A percentile compares a stretch with the other conserved stretches of the same genome.
Conservation (phyloP, 2,888 invertebrate genomes). For the Xanthia togata region DNA sequence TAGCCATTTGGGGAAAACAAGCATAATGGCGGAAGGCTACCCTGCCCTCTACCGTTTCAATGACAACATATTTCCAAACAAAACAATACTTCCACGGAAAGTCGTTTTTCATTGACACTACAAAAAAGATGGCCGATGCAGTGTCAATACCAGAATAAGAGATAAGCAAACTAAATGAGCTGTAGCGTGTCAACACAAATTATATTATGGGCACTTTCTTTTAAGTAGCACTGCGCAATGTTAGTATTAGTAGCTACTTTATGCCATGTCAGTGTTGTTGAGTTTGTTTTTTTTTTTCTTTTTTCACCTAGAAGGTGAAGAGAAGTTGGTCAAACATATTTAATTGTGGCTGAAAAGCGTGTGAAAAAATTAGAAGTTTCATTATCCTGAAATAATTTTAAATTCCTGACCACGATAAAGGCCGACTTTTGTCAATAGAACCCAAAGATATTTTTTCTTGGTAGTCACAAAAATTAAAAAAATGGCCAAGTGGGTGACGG, state of each 20-base stretch:
- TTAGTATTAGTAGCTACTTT: constrained; percentile 28
- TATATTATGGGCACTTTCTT: constrained; percentile 56
- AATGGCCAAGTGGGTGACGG: too few species aligned
- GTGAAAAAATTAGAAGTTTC: not conserved
- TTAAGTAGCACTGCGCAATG: constrained; percentile 16
- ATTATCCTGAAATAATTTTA: not conserved
- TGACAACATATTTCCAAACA: constrained; percentile 29
- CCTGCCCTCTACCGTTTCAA: not conserved
- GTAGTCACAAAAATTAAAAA: not conserved
- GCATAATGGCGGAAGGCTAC: too few species aligned
- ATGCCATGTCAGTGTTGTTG: constrained; percentile 19
- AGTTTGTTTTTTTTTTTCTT: not conserved
- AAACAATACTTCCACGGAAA: not conserved
- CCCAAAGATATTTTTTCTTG: not conserved
- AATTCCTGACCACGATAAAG: not conserved
- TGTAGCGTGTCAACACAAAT: constrained; percentile 49
- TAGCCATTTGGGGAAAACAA: not conserved
- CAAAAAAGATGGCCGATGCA: not conserved
- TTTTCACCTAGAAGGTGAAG: too few species aligned
- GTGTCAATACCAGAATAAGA: constrained; percentile 29
- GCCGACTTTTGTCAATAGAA: not conserved
- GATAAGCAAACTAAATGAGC: constrained; percentile 32
- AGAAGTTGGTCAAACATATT: constrained; percentile 2
- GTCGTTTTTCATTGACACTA: constrained; percentile 1
- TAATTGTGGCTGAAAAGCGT: not conserved